Evolutionary conservation across 2,888 invertebrate genomes (phyloP).

Genomic region (Leucoma salicis): DNA sequence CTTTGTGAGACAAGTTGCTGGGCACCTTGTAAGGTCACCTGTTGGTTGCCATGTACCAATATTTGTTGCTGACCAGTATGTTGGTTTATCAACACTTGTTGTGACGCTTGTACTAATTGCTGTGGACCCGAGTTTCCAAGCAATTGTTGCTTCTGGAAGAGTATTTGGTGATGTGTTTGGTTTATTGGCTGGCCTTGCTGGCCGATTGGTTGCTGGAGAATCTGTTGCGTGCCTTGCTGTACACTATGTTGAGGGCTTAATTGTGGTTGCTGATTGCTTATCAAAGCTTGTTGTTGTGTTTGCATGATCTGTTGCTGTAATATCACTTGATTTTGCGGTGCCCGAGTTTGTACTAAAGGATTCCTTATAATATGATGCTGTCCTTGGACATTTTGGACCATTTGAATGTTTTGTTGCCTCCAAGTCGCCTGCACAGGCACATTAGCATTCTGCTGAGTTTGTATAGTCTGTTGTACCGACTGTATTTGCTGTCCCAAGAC

Average conservation of each 20-base stretch:
- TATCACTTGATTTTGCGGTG: slow-evolving; percentile 78
- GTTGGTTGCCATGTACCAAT: slow-evolving; percentile 75
- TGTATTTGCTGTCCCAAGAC: slow-evolving; percentile 77
- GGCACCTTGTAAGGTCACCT: slow-evolving; percentile 72
- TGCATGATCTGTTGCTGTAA: slow-evolving; percentile 83
- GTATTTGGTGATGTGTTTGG: slow-evolving; percentile 76
- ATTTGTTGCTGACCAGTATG: slow-evolving; percentile 77
- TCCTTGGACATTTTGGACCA: slow-evolving; percentile 78
- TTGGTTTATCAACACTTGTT: slow-evolving; percentile 76
- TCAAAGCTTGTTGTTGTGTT: slow-evolving; percentile 71
- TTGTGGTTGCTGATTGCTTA: slow-evolving; percentile 71
- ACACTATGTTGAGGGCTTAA: slow-evolving; percentile 79
- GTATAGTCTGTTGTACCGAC: slow-evolving; percentile 70
- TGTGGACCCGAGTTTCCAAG: slow-evolving; percentile 79
- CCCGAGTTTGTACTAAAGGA: slow-evolving; percentile 69
- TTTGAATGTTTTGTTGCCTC: slow-evolving; percentile 78
- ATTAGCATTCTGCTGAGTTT: slow-evolving; percentile 62
- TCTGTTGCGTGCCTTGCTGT: slow-evolving; percentile 82
- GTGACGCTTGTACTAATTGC: slow-evolving; percentile 76
- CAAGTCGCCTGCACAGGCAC: slow-evolving; percentile 66
- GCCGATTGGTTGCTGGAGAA: slow-evolving; percentile 82
- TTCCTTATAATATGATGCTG: slow-evolving; percentile 77
- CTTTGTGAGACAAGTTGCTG: slow-evolving; percentile 74
- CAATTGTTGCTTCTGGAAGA: slow-evolving; percentile 82
- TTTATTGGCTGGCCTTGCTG: slow-evolving; percentile 76